Evolutionary conservation across 2,888 invertebrate genomes (phyloP), one percentile per base, ranked within the genome.

Genomic region (Leucania comma): DNA sequence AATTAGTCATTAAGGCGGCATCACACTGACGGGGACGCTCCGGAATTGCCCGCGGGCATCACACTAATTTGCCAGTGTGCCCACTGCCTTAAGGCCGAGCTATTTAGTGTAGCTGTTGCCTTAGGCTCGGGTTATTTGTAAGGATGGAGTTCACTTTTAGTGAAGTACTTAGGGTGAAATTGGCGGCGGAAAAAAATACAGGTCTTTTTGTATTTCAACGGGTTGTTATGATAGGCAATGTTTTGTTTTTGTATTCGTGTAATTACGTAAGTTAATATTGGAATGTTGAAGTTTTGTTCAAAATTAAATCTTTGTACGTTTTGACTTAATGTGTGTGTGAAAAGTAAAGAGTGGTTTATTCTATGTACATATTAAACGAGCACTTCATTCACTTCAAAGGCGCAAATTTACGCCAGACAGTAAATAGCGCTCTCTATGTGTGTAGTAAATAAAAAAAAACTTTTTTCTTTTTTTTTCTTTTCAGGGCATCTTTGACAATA

Each of bases 51-150:
- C 68, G 75, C 63, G 84, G 88, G 86, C 79, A 88, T 86, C 87
- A 84, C 87, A 87, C 88, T 89, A 89, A 89, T 89, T 88, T 88
- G 78, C 75, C 81, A 68, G 73, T 72, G 77, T 80, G 61, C 61
- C 75, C 68, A 67, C 75, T 32, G 83, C 81, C 86, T 75, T 68
- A 72, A 79, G 80, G 82, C 62, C 58, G 4, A 38, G 56, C 42
- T 76, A 89, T 89, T 88, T 88, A 75, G 73, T 72, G 80, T 79
- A 68, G 73, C 67, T 74, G 67, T 71, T 24, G 82, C 83, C 85
- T 75, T 56, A 72, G 82, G 82, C 73, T 17, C 8, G 58, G 66
- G 68, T 67, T 70, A 69, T 80, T 80, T 72, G 69, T 35, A 60
- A 42, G 17, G 51, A 64, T 67, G 71, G 67, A 71, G 69, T 56